Evolutionary conservation across 2,888 invertebrate species (phyloP), one percentile per base, ranked within the genome.

Genomic region (Mimachlamys varia): DNA sequence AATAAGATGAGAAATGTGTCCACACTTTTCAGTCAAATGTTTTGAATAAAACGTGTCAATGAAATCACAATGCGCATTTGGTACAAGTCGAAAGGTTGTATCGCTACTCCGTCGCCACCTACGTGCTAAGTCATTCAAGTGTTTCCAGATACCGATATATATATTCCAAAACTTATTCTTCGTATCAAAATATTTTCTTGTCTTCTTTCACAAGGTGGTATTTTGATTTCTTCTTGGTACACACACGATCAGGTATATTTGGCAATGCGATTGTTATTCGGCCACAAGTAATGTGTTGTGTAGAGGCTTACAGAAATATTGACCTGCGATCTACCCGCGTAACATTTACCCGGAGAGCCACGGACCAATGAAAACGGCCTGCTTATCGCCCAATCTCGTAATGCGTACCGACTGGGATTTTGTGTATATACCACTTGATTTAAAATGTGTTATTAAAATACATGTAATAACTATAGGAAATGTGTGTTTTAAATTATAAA

Each of bases 171-270:
- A 58, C 22, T 19, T 58, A 58, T 58, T 58, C 58, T 58, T 22
- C 58, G 7, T 58, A 58, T 58, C 58, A 58, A 58, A 58, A 58
- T 58, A 58, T 58, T 58, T 58, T 10, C 58, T 58, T 58, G 58
- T 58, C 58, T 58, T 58, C 58, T 58, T 58, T 58, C n/a, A 58
- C 58, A 22, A 58, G 10, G 58, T 58, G 58, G 58, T 58, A 58
- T 58, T 58, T 58, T 58, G 58, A 58, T 58, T 58, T 58, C 58
- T 19, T 58, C 58, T 58, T 17, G 58, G 58, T 58, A 58, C 58
- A 58, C 58, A 58, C 58, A n/a, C 58, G 58, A 58, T 58, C 58
- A 58, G 58, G 58, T 58, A 58, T 58, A 22, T 58, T 58, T 58
- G 58, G n/a, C 58, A n/a, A 19, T n/a, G 58, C 58, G 58, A 58